Evolutionary conservation across 1,140 invertebrate species (phyloP).

Genomic region (Papilio polytes): DNA sequence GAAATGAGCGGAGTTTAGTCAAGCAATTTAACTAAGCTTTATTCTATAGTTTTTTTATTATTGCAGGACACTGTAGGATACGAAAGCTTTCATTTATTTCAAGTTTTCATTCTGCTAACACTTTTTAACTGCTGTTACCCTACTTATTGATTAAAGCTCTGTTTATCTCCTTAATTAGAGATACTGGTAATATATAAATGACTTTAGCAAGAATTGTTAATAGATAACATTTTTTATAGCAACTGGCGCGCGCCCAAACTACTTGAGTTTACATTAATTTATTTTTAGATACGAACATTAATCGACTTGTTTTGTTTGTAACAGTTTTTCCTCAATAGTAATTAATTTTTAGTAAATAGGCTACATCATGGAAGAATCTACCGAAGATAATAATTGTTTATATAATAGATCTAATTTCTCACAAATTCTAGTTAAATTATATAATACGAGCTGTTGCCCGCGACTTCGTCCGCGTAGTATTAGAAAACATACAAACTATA

Average conservation of each 20-base stretch:
- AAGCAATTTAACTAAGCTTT: too few relatives aligned
- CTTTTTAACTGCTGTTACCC: neutral
- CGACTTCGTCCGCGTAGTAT: too few relatives aligned
- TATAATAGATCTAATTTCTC: neutral
- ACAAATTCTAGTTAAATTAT: too few relatives aligned
- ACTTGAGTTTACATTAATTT: neutral
- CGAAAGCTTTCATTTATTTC: too few relatives aligned
- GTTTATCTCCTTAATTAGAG: neutral
- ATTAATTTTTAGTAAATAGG: neutral
- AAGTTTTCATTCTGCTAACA: too few relatives aligned
- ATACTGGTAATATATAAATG: neutral
- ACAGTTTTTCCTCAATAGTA: neutral
- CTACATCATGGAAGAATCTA: neutral
- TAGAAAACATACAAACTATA: too few relatives aligned
- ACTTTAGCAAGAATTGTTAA: neutral
- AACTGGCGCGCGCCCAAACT: conserved; percentile 12
- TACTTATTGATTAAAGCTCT: neutral
- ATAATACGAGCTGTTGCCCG: too few relatives aligned
- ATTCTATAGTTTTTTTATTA: too few relatives aligned
- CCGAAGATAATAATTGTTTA: too few relatives aligned
- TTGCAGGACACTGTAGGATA: too few relatives aligned
- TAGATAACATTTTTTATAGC: neutral
- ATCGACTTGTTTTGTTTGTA: conserved; percentile 18
- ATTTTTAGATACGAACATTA: conserved; percentile 1
- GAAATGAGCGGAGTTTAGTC: too few relatives aligned